These are phyloP conservation scores for Chalcis sispes DNA, from an alignment of 2,888 invertebrate species.

Conservation along the genomic window DNA sequence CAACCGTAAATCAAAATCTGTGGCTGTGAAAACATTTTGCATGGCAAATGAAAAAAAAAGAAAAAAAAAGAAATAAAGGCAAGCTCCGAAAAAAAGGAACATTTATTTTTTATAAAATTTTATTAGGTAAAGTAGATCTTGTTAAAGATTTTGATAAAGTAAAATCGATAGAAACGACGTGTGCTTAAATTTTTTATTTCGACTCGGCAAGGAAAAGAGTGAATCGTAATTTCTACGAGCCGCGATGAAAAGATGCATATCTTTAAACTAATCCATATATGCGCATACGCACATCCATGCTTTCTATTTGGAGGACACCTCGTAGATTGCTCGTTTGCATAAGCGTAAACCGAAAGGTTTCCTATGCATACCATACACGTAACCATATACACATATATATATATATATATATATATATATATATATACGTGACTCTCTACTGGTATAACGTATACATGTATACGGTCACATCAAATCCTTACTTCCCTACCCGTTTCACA, in stretches of 20 bases:
- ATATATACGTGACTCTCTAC: background rate
- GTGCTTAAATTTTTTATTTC: too few species aligned
- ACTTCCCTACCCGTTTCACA: too few species aligned
- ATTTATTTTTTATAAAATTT: slow-evolving; percentile 16
- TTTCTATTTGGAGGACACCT: slow-evolving; percentile 31
- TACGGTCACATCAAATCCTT: background rate
- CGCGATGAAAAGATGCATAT: slow-evolving; percentile 36
- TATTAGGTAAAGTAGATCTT: background rate
- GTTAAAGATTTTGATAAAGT: background rate
- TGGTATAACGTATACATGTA: too few species aligned
- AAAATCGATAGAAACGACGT: background rate
- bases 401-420: background rate
- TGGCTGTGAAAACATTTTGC: background rate
- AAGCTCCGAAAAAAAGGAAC: too few species aligned
- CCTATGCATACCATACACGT: background rate
- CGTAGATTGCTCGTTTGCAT: slow-evolving; percentile 50
- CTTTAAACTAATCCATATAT: slow-evolving; percentile 16
- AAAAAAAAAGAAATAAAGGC: too few species aligned
- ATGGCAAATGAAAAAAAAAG: background rate
- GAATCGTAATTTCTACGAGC: slow-evolving; percentile 7
- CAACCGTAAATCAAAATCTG: too few species aligned
- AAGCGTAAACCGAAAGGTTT: slow-evolving; percentile 33
- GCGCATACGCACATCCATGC: background rate
- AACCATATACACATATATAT: background rate
- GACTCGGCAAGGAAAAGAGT: background rate